Evolutionary conservation across 1,140 invertebrate genomes (phyloP).

Genomic region (Sesamia nonagrioides): DNA sequence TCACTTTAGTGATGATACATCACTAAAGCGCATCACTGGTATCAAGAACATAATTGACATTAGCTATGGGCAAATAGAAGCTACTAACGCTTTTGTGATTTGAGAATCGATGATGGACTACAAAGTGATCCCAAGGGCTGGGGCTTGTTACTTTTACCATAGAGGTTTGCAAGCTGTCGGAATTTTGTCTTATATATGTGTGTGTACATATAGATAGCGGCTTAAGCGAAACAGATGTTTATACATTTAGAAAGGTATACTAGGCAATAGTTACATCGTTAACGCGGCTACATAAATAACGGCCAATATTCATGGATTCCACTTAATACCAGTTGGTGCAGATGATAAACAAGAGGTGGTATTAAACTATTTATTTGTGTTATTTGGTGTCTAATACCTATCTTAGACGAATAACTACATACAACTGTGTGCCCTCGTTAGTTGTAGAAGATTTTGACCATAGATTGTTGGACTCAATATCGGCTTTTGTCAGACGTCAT

Average conservation of each 20-base stretch:
- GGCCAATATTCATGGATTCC: constrained; percentile 2
- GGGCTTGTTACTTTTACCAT: not conserved
- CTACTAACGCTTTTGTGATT: not conserved
- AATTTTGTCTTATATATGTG: not conserved
- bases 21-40: too few relatives aligned
- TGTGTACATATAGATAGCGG: constrained; percentile 10
- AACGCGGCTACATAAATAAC: constrained; percentile 12
- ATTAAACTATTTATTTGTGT: not conserved
- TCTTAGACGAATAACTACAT: too few relatives aligned
- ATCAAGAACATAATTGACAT: too few relatives aligned
- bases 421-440: too few relatives aligned
- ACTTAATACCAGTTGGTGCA: not conserved
- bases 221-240: constrained; percentile 17
- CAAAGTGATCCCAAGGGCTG: not conserved
- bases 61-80: not conserved
- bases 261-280: constrained; percentile 9
- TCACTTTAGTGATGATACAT: too few relatives aligned
- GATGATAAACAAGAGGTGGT: not conserved
- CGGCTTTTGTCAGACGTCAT: too few relatives aligned
- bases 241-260: constrained; percentile 26
- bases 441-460: too few relatives aligned
- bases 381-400: not conserved
- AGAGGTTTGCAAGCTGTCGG: not conserved
- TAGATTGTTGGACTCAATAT: too few relatives aligned
- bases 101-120: too few relatives aligned